Percentiles rank a stretch among this genome's conserved stretches.
Conservation (phyloP, 1,140 invertebrate species). For the Latrodectus geometricus region DNA sequence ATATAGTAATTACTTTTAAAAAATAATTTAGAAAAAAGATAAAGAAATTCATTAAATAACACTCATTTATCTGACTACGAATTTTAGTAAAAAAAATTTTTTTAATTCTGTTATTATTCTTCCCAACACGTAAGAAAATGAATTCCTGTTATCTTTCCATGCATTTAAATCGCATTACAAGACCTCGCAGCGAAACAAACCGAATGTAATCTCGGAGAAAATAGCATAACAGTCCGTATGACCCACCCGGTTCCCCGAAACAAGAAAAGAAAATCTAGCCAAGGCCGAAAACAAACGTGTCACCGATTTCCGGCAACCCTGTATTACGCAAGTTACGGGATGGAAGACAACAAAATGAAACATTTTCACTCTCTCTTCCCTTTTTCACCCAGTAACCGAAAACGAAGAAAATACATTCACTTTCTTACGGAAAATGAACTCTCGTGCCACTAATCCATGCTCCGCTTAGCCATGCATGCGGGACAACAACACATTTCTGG, state of each 20-base stretch:
- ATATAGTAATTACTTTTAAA: no score
- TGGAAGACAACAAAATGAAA: no score
- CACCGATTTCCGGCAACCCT: conserved; percentile 19
- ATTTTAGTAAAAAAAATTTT: no score
- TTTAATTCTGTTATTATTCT: no score
- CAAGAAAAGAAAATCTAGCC: not conserved
- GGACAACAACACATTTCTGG: conserved; percentile 1
- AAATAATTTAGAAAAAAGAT: no score
- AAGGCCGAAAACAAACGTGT: not conserved
- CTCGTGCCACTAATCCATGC: not conserved
- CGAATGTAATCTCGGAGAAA: not conserved
- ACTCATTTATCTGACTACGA: no score
- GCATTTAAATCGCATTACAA: no score
- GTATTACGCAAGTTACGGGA: not conserved
- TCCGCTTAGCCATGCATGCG: not conserved
- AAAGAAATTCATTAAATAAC: no score
- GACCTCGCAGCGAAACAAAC: no score
- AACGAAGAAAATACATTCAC: not conserved
- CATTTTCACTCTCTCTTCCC: no score
- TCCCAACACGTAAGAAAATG: no score
- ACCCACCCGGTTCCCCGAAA: not conserved
- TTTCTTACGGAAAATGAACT: not conserved
- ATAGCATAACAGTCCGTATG: not conserved
- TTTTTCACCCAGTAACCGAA: not conserved
- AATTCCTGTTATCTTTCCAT: no score